Conservation (phyloP, 2,888 invertebrate genomes). For the Leucophora obtusa region DNA sequence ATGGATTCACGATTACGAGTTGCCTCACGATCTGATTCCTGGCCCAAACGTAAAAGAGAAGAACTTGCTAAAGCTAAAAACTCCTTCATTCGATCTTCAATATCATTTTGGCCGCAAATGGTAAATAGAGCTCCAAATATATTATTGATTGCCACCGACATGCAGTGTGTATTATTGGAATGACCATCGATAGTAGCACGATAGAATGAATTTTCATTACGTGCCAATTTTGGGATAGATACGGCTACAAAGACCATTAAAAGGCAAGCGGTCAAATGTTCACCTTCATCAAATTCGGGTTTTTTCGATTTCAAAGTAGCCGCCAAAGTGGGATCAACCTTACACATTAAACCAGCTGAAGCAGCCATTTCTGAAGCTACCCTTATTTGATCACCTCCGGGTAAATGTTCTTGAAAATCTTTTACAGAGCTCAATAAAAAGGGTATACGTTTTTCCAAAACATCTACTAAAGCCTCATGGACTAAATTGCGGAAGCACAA, state of each 20-base stretch:
- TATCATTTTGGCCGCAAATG: constrained; percentile 96
- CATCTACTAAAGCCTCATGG: constrained; percentile 95
- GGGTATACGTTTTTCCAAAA: constrained; percentile 95
- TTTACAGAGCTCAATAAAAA: constrained; percentile 96
- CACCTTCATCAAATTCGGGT: constrained; percentile 91
- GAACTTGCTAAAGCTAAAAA: constrained; percentile 95
- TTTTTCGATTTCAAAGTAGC: constrained; percentile 94
- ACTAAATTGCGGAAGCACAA: constrained; percentile 96
- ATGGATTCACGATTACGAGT: constrained; percentile 97
- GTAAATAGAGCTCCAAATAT: constrained; percentile 98
- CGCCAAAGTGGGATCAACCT: constrained; percentile 96
- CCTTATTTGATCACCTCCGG: constrained; percentile 92
- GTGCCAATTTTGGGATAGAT: constrained; percentile 95
- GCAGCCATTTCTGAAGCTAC: constrained; percentile 98
- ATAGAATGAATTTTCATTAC: constrained; percentile 93
- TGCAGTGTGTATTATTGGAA: constrained; percentile 99
- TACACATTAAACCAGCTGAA: constrained; percentile 94
- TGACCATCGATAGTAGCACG: constrained; percentile 93
- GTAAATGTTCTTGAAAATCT: constrained; percentile 95
- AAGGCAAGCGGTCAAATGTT: constrained; percentile 94
- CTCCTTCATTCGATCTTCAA: constrained; percentile 98
- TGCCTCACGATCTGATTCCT: constrained; percentile 96
- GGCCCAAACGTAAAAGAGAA: constrained; percentile 94
- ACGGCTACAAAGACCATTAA: constrained; percentile 99
- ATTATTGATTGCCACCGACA: constrained; percentile 96